Evolutionary conservation across 2,797 vertebrate species (phyloP), one percentile per base, ranked within the genome.

Genomic region (Acrossocheilus fasciatus): DNA sequence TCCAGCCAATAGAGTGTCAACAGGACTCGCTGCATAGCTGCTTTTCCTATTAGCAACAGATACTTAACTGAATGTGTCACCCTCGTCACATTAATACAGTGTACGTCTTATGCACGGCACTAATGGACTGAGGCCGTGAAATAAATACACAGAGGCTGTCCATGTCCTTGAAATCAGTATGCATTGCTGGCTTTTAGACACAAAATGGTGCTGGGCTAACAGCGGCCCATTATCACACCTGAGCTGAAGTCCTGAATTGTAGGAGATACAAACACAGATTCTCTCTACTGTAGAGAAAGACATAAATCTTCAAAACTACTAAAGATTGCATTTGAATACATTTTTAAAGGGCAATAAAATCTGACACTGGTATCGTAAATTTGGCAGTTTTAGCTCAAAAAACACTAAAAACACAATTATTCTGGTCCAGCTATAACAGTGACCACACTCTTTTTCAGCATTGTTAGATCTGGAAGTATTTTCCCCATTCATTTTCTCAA

Each of bases 111-210:
- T 15, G 81, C 78, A 64, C 11, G 1, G 41, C 77, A 79, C 78
- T 87, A 87, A 89, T 87, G 86, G 80, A 81, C 72, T 66, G 78
- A 82, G 30, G 66, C 72, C 39, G 15, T 81, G 74, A 72, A 89
- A 83, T 84, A 87, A 89, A 89, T 69, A 89, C 66, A 80, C 69
- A 34, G 66, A 79, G 68, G n/a, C 17, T 54, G 70, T 75, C 77
- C 50, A 54, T 86, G 85, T 79, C 85, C 83, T 90, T 88, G 83
- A 87, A 88, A 88, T 90, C 83, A 87, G 87, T 73, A 83, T 79
- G 84, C 84, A 82, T 73, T 69, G 39, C 72, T 64, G 43, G 54
- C 64, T 75, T 85, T 84, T 77, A 76, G 66, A 83, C 47, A 72
- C 85, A 84, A 88, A 89, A 89, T 84, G 82, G 84, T 68, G 87